Conservation (phyloP, 1,140 invertebrate species). For the Dermatophagoides farinae region DNA sequence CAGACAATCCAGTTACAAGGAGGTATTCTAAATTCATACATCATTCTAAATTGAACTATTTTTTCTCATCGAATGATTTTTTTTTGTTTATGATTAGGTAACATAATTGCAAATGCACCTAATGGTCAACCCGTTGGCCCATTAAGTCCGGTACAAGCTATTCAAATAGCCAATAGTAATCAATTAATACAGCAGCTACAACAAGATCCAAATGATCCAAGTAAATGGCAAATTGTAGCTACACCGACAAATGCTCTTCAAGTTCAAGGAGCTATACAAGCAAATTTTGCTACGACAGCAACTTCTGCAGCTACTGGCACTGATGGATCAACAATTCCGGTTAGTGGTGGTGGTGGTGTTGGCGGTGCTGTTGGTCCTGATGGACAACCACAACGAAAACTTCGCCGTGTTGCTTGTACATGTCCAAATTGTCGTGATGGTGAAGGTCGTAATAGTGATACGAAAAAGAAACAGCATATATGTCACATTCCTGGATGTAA, state of each 20-base stretch:
- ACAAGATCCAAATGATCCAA: constrained; percentile 51
- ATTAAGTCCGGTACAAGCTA: constrained; percentile 23
- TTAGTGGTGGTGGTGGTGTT: constrained; percentile 63
- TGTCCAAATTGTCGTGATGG: constrained; percentile 86
- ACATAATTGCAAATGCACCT: constrained; percentile 19
- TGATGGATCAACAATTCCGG: constrained; percentile 16
- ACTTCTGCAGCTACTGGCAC: constrained; percentile 15
- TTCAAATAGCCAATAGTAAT: constrained; percentile 20
- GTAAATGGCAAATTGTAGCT: constrained; percentile 53
- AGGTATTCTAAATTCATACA: constrained; percentile 19
- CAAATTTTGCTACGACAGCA: constrained; percentile 10
- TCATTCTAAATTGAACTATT: not conserved
- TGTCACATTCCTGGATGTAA: constrained; percentile 85
- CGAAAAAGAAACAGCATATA: constrained; percentile 69
- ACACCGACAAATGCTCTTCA: constrained; percentile 12
- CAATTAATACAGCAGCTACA: constrained; percentile 31
- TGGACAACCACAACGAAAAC: constrained; percentile 31
- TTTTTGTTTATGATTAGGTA: constrained; percentile 17
- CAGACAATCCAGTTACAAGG: constrained; percentile 26
- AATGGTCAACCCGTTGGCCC: constrained; percentile 21
- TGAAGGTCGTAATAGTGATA: constrained; percentile 30
- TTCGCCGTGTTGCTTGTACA: constrained; percentile 72
- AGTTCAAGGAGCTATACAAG: constrained; percentile 1
- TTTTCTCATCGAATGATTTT: constrained; percentile 15
- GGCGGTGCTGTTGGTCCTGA: constrained; percentile 80